Conservation (phyloP, 2,888 invertebrate species). For the Aproaerema taeniolella region DNA sequence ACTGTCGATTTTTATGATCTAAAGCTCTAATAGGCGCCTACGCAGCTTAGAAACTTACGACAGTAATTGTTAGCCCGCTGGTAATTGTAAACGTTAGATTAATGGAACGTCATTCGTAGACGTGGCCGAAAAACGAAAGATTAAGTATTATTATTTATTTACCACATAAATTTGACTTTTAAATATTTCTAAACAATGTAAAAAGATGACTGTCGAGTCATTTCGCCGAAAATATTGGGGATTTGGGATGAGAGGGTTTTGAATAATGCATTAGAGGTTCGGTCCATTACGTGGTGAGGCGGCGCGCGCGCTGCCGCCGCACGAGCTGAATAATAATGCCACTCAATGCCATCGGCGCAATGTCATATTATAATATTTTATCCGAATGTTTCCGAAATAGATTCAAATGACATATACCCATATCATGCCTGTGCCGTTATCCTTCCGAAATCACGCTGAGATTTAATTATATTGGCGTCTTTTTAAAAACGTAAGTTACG, state of each 20-base stretch:
- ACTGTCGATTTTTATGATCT: conserved; percentile 35
- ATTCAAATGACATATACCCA: conserved; percentile 39
- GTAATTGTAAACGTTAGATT: conserved; percentile 2
- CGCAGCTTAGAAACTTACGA: conserved; percentile 13
- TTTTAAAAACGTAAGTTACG: not conserved
- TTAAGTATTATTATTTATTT: not conserved
- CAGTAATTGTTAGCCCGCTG: conserved; percentile 7
- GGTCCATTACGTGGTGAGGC: conserved; percentile 48
- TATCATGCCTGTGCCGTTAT: conserved; percentile 26
- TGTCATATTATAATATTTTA: conserved; percentile 54
- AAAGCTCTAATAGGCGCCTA: conserved; percentile 19
- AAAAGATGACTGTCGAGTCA: conserved; percentile 14
- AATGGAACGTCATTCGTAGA: conserved; percentile 1
- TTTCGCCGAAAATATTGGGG: conserved; percentile 44
- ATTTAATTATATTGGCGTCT: conserved; percentile 19
- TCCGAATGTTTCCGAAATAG: conserved; percentile 44
- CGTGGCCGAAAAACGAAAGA: not conserved
- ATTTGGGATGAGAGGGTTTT: conserved; percentile 52
- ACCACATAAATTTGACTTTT: conserved; percentile 1
- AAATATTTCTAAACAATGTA: conserved; percentile 2
- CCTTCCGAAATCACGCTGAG: conserved; percentile 31
- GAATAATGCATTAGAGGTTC: conserved; percentile 62
- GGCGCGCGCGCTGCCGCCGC: conserved; percentile 38
- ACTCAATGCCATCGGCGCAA: conserved; percentile 42
- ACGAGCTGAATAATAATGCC: conserved; percentile 72